phyloP scores from a whole-genome alignment of 2,797 vertebrate species.

The Chloroceryle inda region DNA sequence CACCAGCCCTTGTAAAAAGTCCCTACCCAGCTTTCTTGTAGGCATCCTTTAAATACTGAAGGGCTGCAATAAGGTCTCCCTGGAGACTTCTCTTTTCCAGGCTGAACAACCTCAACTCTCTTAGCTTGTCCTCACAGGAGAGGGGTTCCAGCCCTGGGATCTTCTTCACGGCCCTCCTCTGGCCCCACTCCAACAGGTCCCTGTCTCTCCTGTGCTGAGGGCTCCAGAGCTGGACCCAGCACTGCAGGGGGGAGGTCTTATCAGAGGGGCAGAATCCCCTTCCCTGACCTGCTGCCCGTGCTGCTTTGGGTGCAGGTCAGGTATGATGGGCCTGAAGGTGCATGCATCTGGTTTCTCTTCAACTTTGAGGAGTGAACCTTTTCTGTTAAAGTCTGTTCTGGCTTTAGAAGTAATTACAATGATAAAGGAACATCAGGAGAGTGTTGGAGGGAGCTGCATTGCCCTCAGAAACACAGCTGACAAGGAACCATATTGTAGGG shows the following conservation, averaged over 20 bases:
- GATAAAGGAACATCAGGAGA: neutral
- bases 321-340: neutral
- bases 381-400: neutral
- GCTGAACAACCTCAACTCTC: neutral
- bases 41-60: neutral
- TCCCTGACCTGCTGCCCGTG: neutral
- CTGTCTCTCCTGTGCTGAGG: neutral
- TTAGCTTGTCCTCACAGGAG: neutral
- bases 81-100: neutral
- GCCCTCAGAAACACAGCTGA: neutral
- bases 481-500: neutral
- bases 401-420: neutral
- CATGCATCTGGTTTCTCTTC: neutral
- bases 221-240: neutral
- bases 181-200: neutral
- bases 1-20: neutral
- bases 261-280: neutral
- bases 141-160: neutral
- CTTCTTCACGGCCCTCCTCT: neutral
- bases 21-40: neutral
- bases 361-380: neutral
- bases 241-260: neutral
- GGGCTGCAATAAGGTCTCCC: neutral
- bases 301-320: neutral
- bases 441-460: neutral